Conservation (phyloP, 2,888 invertebrate genomes). For the Microctonus aethiopoides region DNA sequence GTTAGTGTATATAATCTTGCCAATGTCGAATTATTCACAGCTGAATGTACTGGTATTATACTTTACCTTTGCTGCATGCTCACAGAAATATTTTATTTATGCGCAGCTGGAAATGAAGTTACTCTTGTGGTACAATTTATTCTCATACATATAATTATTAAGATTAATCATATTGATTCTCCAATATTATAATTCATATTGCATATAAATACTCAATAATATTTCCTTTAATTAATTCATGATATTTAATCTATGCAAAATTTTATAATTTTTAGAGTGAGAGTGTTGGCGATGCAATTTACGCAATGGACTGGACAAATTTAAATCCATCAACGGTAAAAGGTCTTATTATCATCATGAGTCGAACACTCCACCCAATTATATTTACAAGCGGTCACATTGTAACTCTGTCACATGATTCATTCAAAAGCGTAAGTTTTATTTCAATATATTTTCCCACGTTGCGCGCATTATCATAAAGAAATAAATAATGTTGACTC, state of each 20-base stretch:
- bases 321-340: slow-evolving; percentile 24
- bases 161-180: too few species aligned
- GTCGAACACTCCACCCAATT: slow-evolving; percentile 29
- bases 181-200: too few species aligned
- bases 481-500: too few species aligned
- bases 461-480: not conserved
- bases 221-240: too few species aligned
- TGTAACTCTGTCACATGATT: slow-evolving; percentile 34
- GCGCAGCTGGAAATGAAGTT: slow-evolving; percentile 33
- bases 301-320: slow-evolving; percentile 32
- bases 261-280: slow-evolving; percentile 33
- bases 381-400: slow-evolving; percentile 31
- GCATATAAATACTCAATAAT: too few species aligned
- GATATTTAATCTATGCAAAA: too few species aligned
- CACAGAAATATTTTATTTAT: slow-evolving; percentile 34
- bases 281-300: slow-evolving; percentile 31
- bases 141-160: too few species aligned
- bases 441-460: not conserved
- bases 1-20: slow-evolving; percentile 29
- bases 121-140: slow-evolving; percentile 24
- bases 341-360: slow-evolving; percentile 35
- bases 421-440: slow-evolving; percentile 29
- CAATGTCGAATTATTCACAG: slow-evolving; percentile 16
- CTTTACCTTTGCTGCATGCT: slow-evolving; percentile 27
- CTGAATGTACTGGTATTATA: slow-evolving; percentile 24